Evolutionary conservation across 2,888 invertebrate species (phyloP).

Genomic region (Nebria brevicollis): DNA sequence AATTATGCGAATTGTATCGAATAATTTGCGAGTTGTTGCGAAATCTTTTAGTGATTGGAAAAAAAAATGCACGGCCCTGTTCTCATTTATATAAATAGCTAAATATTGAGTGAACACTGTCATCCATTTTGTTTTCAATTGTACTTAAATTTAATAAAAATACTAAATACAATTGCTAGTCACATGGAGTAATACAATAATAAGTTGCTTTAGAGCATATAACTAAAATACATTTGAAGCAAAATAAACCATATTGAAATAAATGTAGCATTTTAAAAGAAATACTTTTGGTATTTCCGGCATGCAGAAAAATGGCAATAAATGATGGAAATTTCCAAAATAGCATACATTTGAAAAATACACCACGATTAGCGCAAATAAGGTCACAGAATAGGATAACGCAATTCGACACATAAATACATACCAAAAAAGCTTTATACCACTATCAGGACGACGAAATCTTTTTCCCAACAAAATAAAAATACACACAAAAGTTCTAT

Average conservation of each 20-base stretch:
- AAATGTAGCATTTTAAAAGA: no score
- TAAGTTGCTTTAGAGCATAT: no score
- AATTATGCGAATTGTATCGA: not conserved
- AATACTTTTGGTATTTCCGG: no score
- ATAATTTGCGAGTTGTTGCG: not conserved
- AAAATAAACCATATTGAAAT: no score
- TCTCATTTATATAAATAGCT: not conserved
- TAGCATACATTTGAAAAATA: not conserved
- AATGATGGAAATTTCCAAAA: not conserved
- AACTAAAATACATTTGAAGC: no score
- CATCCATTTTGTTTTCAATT: no score
- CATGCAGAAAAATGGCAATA: no score
- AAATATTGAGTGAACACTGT: not conserved
- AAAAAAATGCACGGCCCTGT: not conserved
- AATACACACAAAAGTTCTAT: constrained; percentile 1
- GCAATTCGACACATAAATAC: not conserved
- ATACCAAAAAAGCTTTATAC: not conserved
- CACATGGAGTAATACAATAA: no score
- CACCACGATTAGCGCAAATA: not conserved
- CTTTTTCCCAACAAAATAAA: not conserved
- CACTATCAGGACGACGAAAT: not conserved
- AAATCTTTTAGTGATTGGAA: not conserved
- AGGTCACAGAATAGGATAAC: not conserved
- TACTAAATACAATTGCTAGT: no score
- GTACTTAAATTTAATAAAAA: no score